phyloP scores from a whole-genome alignment of 1,140 invertebrate species.

The Lethrus apterus region DNA sequence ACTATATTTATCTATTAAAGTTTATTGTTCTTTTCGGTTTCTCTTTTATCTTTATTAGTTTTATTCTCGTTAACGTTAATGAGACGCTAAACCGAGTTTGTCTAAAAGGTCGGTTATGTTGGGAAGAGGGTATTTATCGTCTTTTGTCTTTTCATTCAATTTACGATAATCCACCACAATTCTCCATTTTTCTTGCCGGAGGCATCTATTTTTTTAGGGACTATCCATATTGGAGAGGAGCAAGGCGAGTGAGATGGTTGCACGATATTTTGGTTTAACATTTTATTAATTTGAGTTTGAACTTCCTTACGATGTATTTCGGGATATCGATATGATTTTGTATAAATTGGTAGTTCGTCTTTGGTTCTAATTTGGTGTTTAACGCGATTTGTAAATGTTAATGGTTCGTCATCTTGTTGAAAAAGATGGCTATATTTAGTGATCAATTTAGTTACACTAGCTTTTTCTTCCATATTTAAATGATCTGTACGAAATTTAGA shows the following conservation, averaged over 20 bases:
- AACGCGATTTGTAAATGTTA: constrained; percentile 24
- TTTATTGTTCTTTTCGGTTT: no score
- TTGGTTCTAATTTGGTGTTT: constrained; percentile 18
- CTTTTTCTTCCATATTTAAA: constrained; percentile 25
- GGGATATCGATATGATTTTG: constrained; percentile 30
- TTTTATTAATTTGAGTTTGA: constrained; percentile 23
- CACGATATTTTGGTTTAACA: constrained; percentile 19
- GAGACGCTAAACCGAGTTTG: constrained; percentile 37
- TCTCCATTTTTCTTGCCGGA: constrained; percentile 34
- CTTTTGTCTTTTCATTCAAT: constrained; percentile 35
- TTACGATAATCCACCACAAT: constrained; percentile 36
- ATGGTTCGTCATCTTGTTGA: constrained; percentile 16
- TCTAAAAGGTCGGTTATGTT: constrained; percentile 43
- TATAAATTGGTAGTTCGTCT: constrained; percentile 17
- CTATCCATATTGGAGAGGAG: constrained; percentile 29
- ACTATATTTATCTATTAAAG: no score
- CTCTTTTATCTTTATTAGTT: no score
- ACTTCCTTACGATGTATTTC: constrained; percentile 30
- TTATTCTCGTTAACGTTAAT: no score
- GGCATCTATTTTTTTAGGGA: constrained; percentile 30
- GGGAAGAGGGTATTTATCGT: constrained; percentile 44
- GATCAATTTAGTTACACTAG: constrained; percentile 18
- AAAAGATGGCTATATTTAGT: constrained; percentile 25
- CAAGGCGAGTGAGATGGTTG: constrained; percentile 21
- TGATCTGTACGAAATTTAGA: constrained; percentile 15